A percentile compares a stretch with the other conserved stretches of the same genome.
Evolutionary conservation across 1,140 invertebrate species (phyloP).

Genomic region (Bactericera cockerelli): DNA sequence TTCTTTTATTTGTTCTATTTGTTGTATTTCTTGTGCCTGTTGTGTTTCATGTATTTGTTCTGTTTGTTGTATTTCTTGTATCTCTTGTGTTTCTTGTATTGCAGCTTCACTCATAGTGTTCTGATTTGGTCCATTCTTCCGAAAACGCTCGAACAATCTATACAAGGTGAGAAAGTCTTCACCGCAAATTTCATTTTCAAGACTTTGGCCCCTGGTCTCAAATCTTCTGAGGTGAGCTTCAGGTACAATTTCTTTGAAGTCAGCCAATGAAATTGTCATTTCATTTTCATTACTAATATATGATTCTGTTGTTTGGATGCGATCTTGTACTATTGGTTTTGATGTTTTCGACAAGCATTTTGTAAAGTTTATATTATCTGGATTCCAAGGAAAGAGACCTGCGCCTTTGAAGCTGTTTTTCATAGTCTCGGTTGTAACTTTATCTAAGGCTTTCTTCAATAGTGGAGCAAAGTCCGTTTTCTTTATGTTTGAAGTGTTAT

Average conservation of each 20-base stretch:
- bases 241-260: neutral
- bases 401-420: slow-evolving; percentile 10
- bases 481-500: slow-evolving; percentile 21
- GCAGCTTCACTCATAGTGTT: neutral
- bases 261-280: neutral
- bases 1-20: neutral
- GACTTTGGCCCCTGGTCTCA: neutral
- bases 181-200: neutral
- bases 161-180: neutral
- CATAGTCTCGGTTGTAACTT: slow-evolving; percentile 10
- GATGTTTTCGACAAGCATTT: neutral
- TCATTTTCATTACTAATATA: neutral
- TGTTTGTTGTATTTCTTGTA: neutral
- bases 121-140: neutral
- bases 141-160: neutral
- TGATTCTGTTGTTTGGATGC: neutral
- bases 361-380: neutral
- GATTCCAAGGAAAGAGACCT: slow-evolving; percentile 13
- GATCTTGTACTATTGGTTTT: neutral
- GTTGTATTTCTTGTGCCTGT: neutral
- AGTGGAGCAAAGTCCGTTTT: slow-evolving; percentile 27
- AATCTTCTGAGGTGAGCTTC: neutral
- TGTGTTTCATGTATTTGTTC: neutral
- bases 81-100: neutral
- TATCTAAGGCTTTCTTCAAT: slow-evolving; percentile 22